Evolutionary conservation across 2,113 vertebrate genomes (phyloP).

Genomic region (Ophiodon elongatus): DNA sequence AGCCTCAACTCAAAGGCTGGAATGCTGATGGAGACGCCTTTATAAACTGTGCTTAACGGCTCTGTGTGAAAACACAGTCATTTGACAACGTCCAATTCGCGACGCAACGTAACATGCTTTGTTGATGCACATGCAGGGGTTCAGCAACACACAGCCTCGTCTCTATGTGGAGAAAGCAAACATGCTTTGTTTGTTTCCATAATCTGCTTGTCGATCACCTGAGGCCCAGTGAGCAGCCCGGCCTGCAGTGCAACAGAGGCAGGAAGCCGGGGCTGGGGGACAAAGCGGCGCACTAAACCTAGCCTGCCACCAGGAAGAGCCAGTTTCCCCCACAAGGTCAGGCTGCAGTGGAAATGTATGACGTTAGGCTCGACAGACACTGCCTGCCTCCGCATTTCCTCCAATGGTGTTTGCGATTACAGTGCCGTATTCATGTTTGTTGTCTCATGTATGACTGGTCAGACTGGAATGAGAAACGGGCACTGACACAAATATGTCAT

Average conservation of each 20-base stretch:
- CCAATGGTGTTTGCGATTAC: constrained; percentile 43
- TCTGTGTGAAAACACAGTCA: constrained; percentile 19
- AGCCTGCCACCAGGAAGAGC: constrained; percentile 77
- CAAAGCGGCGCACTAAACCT: constrained; percentile 61
- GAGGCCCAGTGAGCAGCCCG: constrained; percentile 62
- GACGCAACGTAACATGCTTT: constrained; percentile 11
- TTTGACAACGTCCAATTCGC: constrained; percentile 27
- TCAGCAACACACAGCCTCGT: constrained; percentile 52
- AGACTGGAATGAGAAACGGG: constrained; percentile 67
- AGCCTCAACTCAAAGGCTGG: constrained; percentile 57
- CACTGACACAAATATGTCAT: constrained; percentile 72
- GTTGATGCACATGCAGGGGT: constrained; percentile 44
- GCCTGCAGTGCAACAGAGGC: constrained; percentile 62
- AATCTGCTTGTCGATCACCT: constrained; percentile 82
- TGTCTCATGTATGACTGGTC: constrained; percentile 53
- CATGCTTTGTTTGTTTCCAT: constrained; percentile 81
- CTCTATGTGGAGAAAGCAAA: constrained; percentile 77
- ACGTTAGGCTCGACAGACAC: constrained; percentile 31
- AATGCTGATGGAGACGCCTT: constrained; percentile 37
- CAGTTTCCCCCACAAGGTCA: constrained; percentile 76
- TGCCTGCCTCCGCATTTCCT: constrained; percentile 60
- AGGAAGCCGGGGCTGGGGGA: constrained; percentile 72
- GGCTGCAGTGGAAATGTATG: constrained; percentile 66
- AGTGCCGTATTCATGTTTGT: constrained; percentile 16
- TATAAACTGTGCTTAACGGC: constrained; percentile 1